Evolutionary conservation across 2,888 invertebrate species (phyloP), one percentile per base, ranked within the genome.

Genomic region (Drosophila neonasuta): DNA sequence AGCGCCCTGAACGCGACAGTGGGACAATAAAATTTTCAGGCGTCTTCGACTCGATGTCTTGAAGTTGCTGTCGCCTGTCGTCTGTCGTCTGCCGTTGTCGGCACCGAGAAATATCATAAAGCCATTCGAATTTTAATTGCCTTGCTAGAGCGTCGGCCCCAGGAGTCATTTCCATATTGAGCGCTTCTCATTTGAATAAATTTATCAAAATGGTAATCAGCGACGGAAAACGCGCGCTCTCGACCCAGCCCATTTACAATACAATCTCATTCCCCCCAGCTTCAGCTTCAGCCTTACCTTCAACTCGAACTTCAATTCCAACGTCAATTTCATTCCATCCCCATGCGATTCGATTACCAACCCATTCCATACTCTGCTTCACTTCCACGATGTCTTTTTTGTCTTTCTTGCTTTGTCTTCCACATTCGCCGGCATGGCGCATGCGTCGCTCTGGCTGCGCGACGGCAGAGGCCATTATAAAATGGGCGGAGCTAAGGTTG

Each of bases 401-500:
- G 39, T 41, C 60, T 46, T 57, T 36, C 61, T 55, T 67, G 71
- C 80, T 79, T 80, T 77, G 63, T 51, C 63, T 57, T 54, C 52
- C 65, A 72, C 58, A 54, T 77, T 72, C 75, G 74, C 49, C 48
- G 41, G 61, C 64, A 61, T 55, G 65, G 78, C 87, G 81, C 86
- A 79, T 82, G 87, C 86, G 86, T 79, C 76, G 74, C 70, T 62
- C 48, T 20, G 74, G 51, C 71, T 60, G 20, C 51, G 64, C 61
- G 24, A 44, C 30, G 64, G 30, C 75, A 72, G 84, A 71, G 82
- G 88, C 90, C 90, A 90, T 90, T 89, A 77, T 82, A 83, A 90
- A 90, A 90, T 76, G 76, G 90, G 90, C 90, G 90, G 89, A 88
- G 90, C 81, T 68, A 80, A 81, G 71, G 66, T 69, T 59, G 79